These are phyloP conservation scores for Salarias fasciatus DNA, from an alignment of 2,797 vertebrate genomes.

Conservation along the genomic window DNA sequence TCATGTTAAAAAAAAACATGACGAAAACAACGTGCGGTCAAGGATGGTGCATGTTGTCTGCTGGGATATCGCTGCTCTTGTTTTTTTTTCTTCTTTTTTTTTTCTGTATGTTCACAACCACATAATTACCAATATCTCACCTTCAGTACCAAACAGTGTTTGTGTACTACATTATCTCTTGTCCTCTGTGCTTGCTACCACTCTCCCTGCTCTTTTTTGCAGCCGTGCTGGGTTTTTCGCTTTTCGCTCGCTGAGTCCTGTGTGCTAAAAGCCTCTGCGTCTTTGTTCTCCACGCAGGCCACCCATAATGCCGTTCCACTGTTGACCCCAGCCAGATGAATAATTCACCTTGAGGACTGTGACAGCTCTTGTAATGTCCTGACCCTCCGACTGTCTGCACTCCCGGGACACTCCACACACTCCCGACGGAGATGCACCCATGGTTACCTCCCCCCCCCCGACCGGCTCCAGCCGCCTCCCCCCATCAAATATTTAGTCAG, in stretches of 20 bases:
- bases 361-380: constrained; percentile 62
- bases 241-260: constrained; percentile 13
- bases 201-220: neutral
- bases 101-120: constrained; percentile 22
- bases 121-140: constrained; percentile 49
- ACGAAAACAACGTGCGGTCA: constrained; percentile 20
- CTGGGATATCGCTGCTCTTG: constrained; percentile 3
- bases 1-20: constrained; percentile 4
- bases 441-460: constrained; percentile 4
- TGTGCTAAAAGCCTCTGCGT: constrained; percentile 49
- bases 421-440: constrained; percentile 63
- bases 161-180: no score
- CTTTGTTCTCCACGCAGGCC: constrained; percentile 53
- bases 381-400: constrained; percentile 38
- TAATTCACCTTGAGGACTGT: constrained; percentile 66
- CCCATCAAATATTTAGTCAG: constrained; percentile 76
- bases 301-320: constrained; percentile 52
- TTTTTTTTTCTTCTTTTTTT: constrained; percentile 17
- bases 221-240: constrained; percentile 1
- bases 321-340: constrained; percentile 60
- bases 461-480: constrained; percentile 25
- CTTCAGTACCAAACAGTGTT: constrained; percentile 10
- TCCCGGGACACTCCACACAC: constrained; percentile 56
- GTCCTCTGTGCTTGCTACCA: constrained; percentile 3
- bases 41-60: neutral